Evolutionary conservation across 2,888 invertebrate genomes (phyloP), one percentile per base, ranked within the genome.

Genomic region (Oasisia sp.): DNA sequence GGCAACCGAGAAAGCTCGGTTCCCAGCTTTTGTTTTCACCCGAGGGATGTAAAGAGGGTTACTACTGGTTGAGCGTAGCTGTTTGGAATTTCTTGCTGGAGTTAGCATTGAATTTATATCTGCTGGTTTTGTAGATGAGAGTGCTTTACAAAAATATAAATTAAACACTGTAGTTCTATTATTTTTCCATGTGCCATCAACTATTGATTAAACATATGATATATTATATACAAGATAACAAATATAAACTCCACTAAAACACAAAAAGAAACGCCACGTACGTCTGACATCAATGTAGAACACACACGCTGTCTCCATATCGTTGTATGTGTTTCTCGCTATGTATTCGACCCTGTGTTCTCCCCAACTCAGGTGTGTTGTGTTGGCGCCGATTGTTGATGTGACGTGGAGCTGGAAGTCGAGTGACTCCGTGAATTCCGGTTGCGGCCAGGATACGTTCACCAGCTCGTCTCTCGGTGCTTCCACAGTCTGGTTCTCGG

Each of bases 261-360:
- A 50, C 9, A 27, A 2, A 74, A 27, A 27, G 27, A 74, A 74
- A 0, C 3, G 2, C 90, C 19, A 90, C 90, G 38, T 38, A 90
- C 90, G 38, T 90, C 44, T 32, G 44, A 90, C 90, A 8, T 90
- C 44, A 32, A 90, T 32, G 32, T 19, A 90, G 90, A 90, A 90
- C 32, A 44, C 27, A 27, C 90, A 90, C 90, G 38, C 44, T 19
- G 38, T 14, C 90, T 90, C 38, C 90, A 4, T 90, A 32, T 90
- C 44, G 44, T 90, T 90, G 90, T 90, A 38, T 0, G 32, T 32
- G 90, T 44, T 90, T 32, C 38, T 90, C 38, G 90, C 90, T 32
- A 32, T 90, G 90, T 90, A 90, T 14, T 32, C 90, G 32, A 90
- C 44, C 9, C 32, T 32, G 90, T 90, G 90, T 44, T 44, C 44